A percentile compares a stretch with the other conserved stretches of the same genome.
Conservation (phyloP, 2,888 invertebrate species). For the Yponomeuta cagnagella region DNA sequence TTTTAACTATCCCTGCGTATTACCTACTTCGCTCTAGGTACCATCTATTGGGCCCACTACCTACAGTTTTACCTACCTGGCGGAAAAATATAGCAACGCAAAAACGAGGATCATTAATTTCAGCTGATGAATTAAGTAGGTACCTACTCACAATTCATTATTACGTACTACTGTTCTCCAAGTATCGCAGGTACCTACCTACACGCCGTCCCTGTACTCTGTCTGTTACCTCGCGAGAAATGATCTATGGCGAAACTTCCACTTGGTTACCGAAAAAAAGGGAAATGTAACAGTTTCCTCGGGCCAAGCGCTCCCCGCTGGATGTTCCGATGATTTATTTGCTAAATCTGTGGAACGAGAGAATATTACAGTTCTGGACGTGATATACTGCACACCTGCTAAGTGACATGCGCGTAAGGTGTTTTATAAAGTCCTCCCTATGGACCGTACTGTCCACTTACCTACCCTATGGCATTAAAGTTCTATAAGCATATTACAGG, state of each 20-base stretch:
- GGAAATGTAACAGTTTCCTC: conserved; percentile 6
- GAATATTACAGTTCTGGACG: conserved; percentile 38
- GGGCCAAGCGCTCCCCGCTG: conserved; percentile 2
- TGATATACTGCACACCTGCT: conserved; percentile 38
- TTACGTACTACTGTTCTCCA: neutral
- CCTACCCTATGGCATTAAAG: too few species aligned
- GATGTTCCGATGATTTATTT: conserved; percentile 39
- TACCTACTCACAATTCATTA: neutral
- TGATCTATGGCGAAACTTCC: conserved; percentile 8
- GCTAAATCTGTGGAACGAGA: conserved; percentile 37
- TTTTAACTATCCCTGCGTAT: too few species aligned
- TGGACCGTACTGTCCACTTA: neutral
- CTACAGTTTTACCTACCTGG: neutral
- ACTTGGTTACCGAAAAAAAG: conserved; percentile 4
- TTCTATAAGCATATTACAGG: too few species aligned
- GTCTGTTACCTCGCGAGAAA: conserved; percentile 1
- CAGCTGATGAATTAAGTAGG: neutral
- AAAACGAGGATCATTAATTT: neutral
- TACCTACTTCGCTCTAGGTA: too few species aligned
- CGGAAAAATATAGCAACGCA: neutral
- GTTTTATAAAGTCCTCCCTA: neutral
- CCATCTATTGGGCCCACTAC: neutral
- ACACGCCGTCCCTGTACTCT: neutral
- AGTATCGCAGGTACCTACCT: neutral
- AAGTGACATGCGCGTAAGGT: conserved; percentile 12